Conservation (phyloP, 64 coral and sea anemone genomes). For the Porites australiensis region DNA sequence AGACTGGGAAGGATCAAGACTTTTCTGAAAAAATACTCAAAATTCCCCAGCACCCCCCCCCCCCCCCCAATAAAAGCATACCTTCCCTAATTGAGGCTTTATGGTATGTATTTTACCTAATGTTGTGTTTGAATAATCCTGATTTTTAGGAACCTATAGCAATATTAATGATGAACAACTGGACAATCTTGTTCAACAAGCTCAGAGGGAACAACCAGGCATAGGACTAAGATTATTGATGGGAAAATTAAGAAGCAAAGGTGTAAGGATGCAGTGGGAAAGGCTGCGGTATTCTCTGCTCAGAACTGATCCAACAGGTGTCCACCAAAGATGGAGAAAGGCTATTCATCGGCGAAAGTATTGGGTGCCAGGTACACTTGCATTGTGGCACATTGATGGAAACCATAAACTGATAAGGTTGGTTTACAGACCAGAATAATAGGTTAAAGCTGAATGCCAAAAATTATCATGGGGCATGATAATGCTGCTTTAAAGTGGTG, state of each 20-base stretch:
- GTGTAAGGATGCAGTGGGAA: constrained; percentile 61
- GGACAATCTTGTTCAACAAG: constrained; percentile 50
- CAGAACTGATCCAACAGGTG: constrained; percentile 67
- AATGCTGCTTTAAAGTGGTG: too few species aligned
- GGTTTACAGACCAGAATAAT: constrained; percentile 27
- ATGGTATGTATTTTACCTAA: constrained; percentile 17
- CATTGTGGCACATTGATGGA: constrained; percentile 79
- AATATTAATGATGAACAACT: constrained; percentile 61
- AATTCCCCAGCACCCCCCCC: too few species aligned
- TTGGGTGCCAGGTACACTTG: constrained; percentile 53
- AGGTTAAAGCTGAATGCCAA: constrained; percentile 10
- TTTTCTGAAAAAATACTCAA: too few species aligned
- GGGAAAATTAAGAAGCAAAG: constrained; percentile 60
- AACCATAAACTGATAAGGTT: constrained; percentile 74
- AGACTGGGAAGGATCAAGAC: too few species aligned
- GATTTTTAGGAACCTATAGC: constrained; percentile 61
- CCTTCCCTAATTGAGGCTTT: background rate
- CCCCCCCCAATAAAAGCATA: too few species aligned
- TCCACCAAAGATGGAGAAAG: constrained; percentile 64
- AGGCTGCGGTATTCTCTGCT: constrained; percentile 50
- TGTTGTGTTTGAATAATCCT: constrained; percentile 19
- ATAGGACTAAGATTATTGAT: constrained; percentile 66
- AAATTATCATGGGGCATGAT: too few species aligned
- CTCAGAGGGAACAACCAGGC: constrained; percentile 50
- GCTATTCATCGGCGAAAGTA: constrained; percentile 65